Evolutionary conservation across 2,113 vertebrate genomes (phyloP).

Genomic region (Amphiprion percula): DNA sequence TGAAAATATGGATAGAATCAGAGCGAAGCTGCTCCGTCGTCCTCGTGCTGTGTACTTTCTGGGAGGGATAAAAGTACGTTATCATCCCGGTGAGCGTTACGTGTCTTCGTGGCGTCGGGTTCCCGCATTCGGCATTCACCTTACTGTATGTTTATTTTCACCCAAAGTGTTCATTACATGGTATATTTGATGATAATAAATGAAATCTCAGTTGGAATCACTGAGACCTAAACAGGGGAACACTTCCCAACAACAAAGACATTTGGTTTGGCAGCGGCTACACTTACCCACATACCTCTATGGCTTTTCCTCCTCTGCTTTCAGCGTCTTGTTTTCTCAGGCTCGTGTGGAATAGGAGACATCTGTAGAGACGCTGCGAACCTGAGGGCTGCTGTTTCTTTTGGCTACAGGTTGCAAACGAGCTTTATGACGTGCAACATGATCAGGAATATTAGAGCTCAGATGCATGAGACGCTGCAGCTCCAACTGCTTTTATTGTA

Average conservation of each 20-base stretch:
- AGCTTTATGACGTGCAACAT: conserved; percentile 22
- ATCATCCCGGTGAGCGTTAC: not conserved
- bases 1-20: conserved; percentile 1
- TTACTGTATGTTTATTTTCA: conserved; percentile 47
- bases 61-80: not conserved
- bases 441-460: conserved; percentile 21
- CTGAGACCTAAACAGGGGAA: conserved; percentile 59
- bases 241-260: conserved; percentile 75
- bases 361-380: conserved; percentile 39
- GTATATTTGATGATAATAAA: conserved; percentile 60
- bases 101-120: not conserved
- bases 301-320: conserved; percentile 48
- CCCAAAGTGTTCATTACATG: conserved; percentile 39
- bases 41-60: not conserved
- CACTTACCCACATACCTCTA: conserved; percentile 49
- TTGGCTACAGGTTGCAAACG: conserved; percentile 38
- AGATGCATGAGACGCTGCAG: not conserved
- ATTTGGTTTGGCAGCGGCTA: conserved; percentile 77
- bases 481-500: no score
- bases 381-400: conserved; percentile 18
- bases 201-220: conserved; percentile 58
- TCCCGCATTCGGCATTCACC: conserved; percentile 14
- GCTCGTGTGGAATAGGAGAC: conserved; percentile 59
- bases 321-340: conserved; percentile 66
- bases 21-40: not conserved